phyloP scores from a whole-genome alignment of 1,140 invertebrate species.

The Cotesia vestalis region DNA sequence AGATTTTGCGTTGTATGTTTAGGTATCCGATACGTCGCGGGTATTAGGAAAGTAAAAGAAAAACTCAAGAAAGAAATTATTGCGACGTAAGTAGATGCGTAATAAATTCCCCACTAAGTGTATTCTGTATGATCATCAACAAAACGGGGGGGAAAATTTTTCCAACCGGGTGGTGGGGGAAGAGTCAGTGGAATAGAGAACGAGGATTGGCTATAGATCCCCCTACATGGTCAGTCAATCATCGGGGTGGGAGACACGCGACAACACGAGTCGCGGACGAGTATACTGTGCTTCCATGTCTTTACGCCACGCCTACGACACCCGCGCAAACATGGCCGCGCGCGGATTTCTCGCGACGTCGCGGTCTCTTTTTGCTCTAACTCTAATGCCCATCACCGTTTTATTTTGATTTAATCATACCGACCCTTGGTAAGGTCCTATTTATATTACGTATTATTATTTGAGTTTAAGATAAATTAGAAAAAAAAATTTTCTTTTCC shows the following conservation, averaged over 20 bases:
- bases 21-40: not conserved
- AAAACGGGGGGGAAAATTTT: conserved; percentile 14
- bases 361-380: conserved; percentile 28
- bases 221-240: conserved; percentile 19
- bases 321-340: conserved; percentile 66
- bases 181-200: conserved; percentile 7
- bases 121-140: conserved; percentile 38
- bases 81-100: conserved; percentile 36
- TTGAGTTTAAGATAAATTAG: no score
- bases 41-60: not conserved
- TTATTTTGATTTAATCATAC: not conserved
- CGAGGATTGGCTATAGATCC: conserved; percentile 22
- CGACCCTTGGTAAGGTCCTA: not conserved
- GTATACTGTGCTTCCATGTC: conserved; percentile 24
- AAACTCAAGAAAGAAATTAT: conserved; percentile 16
- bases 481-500: no score
- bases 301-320: conserved; percentile 60
- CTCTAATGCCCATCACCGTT: conserved; percentile 3
- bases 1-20: no score
- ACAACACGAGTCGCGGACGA: conserved; percentile 30
- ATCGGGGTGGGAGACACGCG: conserved; percentile 43
- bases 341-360: conserved; percentile 39
- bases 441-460: no score
- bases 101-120: conserved; percentile 42
- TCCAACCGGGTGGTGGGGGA: not conserved